Conservation (phyloP, 2,113 vertebrate genomes). For the Numida meleagris region DNA sequence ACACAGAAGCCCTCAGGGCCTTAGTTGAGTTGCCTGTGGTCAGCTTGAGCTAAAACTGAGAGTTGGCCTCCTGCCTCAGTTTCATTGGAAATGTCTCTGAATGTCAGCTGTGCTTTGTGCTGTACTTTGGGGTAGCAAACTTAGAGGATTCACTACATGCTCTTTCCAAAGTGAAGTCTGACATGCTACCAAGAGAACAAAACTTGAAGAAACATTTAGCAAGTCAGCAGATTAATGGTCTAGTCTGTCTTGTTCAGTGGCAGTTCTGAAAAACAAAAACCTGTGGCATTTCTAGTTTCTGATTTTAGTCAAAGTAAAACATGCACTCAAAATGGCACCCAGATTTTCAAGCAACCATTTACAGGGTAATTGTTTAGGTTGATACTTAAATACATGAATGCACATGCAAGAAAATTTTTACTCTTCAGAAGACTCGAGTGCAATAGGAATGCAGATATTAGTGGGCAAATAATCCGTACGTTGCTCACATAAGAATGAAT, state of each 20-base stretch:
- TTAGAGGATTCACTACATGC: background rate
- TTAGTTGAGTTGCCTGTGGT: background rate
- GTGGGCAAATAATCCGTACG: background rate
- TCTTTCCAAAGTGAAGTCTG: background rate
- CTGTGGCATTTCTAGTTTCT: background rate
- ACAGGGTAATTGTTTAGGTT: background rate
- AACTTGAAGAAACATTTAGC: background rate
- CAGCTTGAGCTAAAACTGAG: background rate
- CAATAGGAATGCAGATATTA: background rate
- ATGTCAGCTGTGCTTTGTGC: slow-evolving; percentile 24
- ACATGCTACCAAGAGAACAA: background rate
- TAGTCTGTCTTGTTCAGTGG: background rate
- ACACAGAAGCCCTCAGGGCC: slow-evolving; percentile 12
- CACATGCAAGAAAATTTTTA: background rate
- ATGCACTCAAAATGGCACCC: background rate
- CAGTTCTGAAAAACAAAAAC: background rate
- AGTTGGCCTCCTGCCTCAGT: slow-evolving; percentile 3
- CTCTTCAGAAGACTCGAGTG: background rate
- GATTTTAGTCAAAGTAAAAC: background rate
- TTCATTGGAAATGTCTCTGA: background rate
- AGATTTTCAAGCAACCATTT: background rate
- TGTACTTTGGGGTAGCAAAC: background rate
- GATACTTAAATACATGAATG: background rate
- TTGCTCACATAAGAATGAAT: accelerated
- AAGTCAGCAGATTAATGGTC: background rate